Evolutionary conservation across 2,797 vertebrate genomes (phyloP), one percentile per base, ranked within the genome.

Genomic region (Malacoraja senta): DNA sequence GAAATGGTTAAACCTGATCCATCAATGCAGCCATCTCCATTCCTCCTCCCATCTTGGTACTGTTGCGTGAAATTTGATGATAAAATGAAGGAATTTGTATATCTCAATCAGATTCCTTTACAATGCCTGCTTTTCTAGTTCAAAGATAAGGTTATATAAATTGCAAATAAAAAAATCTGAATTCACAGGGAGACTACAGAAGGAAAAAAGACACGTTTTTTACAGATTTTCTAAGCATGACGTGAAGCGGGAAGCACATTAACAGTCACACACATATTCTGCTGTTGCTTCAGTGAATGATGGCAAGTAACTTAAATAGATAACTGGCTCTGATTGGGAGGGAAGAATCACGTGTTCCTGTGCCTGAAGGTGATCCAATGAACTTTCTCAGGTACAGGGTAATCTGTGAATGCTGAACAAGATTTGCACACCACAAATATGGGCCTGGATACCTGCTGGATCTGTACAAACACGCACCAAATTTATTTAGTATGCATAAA

Each of bases 391-490:
- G 61, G n/a, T 35, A 19, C 58, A 65, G n/a, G 6, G 17, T 88
- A 88, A 86, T 88, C 65, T 65, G 61, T 88, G n/a, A 88, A 65
- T 88, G n/a, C 17, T 15, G n/a, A 68, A 15, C 58, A 88, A 88
- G 61, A 88, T 8, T 68, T 88, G 61, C 61, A 88, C 61, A 35
- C 29, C 61, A 61, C 58, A 65, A 65, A n/a, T 32, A 10, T 74
- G 77, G n/a, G 2, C n/a, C 61, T 68, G 32, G 61, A 21, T 21
- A 88, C 68, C 84, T 65, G 61, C 26, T 19, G 15, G 84, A 88
- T 68, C n/a, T 65, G n/a, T 9, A 61, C 58, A n/a, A 86, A n/a
- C 83, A 86, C 3, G 58, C n/a, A 63, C 8, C n/a, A 26, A 86
- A 86, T 58, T 19, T 2, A 19, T 65, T n/a, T n/a, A 88, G 32